Percentiles rank a stretch among this genome's conserved stretches.
Conservation (phyloP, 53 echinoderm and acorn worm species). For the Henricia sp. region DNA sequence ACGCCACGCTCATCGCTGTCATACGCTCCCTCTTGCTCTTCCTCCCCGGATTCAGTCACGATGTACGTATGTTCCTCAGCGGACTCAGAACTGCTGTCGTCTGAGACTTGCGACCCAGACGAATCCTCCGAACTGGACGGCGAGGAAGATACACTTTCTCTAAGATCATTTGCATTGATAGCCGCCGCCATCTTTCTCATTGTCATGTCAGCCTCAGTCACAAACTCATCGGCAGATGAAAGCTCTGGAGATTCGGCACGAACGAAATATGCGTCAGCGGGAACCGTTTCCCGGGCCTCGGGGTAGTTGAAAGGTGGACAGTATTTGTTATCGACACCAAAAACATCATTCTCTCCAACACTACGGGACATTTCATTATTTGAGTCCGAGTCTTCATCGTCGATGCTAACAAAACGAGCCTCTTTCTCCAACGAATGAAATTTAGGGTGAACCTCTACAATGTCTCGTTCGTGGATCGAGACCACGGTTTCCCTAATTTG, state of each 20-base stretch:
- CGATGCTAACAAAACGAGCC: neutral
- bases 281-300: neutral
- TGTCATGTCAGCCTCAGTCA: slow-evolving; percentile 28
- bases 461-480: slow-evolving; percentile 14
- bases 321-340: slow-evolving; percentile 16
- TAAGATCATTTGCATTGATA: slow-evolving; percentile 14
- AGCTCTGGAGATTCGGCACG: neutral
- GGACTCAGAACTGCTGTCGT: slow-evolving; percentile 51
- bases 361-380: neutral
- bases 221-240: slow-evolving; percentile 35
- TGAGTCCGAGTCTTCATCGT: neutral
- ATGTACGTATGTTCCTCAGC: slow-evolving; percentile 52
- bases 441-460: neutral
- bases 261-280: neutral
- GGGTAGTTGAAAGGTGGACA: neutral
- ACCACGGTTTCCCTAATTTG: slow-evolving; percentile 26
- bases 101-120: slow-evolving; percentile 23
- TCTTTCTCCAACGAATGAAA: slow-evolving; percentile 7
- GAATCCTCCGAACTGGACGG: slow-evolving; percentile 13
- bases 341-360: slow-evolving; percentile 10
- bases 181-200: slow-evolving; percentile 40
- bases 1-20: slow-evolving; percentile 12
- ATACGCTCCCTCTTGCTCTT: neutral
- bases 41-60: slow-evolving; percentile 31
- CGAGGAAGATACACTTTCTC: slow-evolving; percentile 5